These are phyloP conservation scores for Podocnemis expansa DNA, from an alignment of 2,113 vertebrate species.

Conservation along the genomic window DNA sequence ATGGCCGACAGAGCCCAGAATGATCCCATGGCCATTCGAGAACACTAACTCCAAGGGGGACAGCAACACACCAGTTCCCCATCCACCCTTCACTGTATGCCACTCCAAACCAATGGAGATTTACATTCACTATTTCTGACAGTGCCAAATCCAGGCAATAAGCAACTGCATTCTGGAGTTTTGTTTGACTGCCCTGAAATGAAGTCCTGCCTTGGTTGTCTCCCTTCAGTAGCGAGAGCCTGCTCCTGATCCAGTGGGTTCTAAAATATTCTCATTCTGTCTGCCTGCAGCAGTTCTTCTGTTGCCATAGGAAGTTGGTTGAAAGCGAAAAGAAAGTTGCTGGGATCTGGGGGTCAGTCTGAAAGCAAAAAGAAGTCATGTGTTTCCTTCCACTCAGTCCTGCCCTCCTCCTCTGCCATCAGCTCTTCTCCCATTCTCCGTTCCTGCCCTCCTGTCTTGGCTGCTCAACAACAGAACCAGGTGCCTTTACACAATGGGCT, in stretches of 20 bases:
- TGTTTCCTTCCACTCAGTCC: fast-evolving
- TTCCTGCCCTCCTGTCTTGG: not conserved
- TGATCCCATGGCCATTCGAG: not conserved
- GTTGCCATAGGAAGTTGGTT: not conserved
- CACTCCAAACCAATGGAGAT: not conserved
- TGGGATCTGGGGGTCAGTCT: not conserved
- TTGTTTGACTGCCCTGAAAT: not conserved
- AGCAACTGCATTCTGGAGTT: not conserved
- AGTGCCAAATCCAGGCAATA: fast-evolving
- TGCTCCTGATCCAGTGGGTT: not conserved
- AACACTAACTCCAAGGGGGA: not conserved
- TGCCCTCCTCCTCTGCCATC: fast-evolving
- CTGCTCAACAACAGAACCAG: not conserved
- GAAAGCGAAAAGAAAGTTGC: not conserved
- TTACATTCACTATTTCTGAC: not conserved
- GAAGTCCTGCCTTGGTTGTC: not conserved
- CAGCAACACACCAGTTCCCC: fast-evolving
- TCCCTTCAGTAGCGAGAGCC: not conserved
- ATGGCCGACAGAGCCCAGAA: not conserved
- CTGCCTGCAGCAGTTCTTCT: fast-evolving
- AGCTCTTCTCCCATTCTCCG: not conserved
- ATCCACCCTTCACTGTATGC: too few species aligned
- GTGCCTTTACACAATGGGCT: fast-evolving
- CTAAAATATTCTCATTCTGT: fast-evolving
- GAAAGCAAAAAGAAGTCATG: fast-evolving